A percentile compares a stretch with the other conserved stretches of the same genome.
phyloP scores from a whole-genome alignment of 2,797 vertebrate species.

The Emys orbicularis region DNA sequence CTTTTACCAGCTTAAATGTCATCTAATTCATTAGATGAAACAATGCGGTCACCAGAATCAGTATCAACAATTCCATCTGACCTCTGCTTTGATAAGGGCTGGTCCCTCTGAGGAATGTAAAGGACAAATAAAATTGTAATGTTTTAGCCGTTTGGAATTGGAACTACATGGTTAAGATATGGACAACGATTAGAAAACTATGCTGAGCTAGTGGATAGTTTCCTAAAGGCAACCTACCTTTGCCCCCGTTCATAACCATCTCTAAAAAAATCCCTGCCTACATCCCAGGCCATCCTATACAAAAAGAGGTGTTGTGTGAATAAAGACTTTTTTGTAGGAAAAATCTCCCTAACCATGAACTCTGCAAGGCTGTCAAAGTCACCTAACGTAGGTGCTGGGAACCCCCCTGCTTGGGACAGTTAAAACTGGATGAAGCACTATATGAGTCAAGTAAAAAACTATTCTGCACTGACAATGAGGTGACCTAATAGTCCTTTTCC shows the following conservation, averaged over 20 bases:
- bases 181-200: background rate
- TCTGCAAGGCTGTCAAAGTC: background rate
- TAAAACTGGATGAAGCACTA: background rate
- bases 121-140: constrained; percentile 20
- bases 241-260: background rate
- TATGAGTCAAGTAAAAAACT: background rate
- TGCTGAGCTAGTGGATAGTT: background rate
- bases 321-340: background rate
- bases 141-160: constrained; percentile 23
- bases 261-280: background rate
- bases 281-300: background rate
- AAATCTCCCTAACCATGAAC: background rate
- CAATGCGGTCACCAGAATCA: constrained; percentile 2
- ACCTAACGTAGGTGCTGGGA: background rate
- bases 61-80: background rate
- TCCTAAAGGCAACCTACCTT: background rate
- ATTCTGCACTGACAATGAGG: background rate
- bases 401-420: background rate
- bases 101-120: background rate
- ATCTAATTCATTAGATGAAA: constrained; percentile 28
- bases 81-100: constrained; percentile 20
- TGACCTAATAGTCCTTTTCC: background rate
- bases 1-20: background rate
- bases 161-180: background rate
- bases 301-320: background rate